A percentile compares a stretch with the other conserved stretches of the same genome.
Evolutionary conservation across 2,888 invertebrate species (phyloP).

Genomic region (Caenorhabditis imperialis): DNA sequence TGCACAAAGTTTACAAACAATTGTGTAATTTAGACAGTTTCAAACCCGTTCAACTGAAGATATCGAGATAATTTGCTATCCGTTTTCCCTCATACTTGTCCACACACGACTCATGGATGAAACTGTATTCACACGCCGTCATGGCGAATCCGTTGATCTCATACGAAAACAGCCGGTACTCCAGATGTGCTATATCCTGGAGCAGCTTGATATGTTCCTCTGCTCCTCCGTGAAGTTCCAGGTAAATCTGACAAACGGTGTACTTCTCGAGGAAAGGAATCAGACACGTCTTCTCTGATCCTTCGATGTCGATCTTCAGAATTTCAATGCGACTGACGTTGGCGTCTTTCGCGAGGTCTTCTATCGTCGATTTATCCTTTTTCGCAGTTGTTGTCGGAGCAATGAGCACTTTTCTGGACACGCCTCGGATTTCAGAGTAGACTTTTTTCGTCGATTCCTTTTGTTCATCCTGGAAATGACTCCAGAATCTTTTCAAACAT

Average conservation of each 20-base stretch:
- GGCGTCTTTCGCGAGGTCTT: conserved; percentile 12
- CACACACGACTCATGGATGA: conserved; percentile 53
- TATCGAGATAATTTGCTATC: conserved; percentile 44
- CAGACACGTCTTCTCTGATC: conserved; percentile 33
- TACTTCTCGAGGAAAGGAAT: conserved; percentile 46
- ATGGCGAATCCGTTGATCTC: conserved; percentile 59
- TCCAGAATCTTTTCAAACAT: no score
- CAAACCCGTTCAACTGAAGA: no score
- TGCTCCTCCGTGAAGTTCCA: conserved; percentile 57
- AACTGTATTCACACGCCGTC: conserved; percentile 60
- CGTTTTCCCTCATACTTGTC: conserved; percentile 39
- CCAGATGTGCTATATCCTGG: conserved; percentile 33
- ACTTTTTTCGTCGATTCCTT: conserved; percentile 2
- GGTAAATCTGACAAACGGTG: conserved; percentile 48
- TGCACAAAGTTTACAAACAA: no score
- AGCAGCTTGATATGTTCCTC: conserved; percentile 38
- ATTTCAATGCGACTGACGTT: conserved; percentile 25
- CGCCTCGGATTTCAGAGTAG: conserved; percentile 26
- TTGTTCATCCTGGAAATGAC: conserved; percentile 36
- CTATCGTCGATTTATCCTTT: conserved; percentile 8
- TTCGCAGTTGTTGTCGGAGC: background rate
- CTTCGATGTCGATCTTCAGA: conserved; percentile 54
- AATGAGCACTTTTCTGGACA: conserved; percentile 18
- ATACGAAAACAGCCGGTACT: conserved; percentile 56
- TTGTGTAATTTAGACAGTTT: no score